phyloP scores from a whole-genome alignment of 2,113 vertebrate genomes.

The Nesoenas mayeri region DNA sequence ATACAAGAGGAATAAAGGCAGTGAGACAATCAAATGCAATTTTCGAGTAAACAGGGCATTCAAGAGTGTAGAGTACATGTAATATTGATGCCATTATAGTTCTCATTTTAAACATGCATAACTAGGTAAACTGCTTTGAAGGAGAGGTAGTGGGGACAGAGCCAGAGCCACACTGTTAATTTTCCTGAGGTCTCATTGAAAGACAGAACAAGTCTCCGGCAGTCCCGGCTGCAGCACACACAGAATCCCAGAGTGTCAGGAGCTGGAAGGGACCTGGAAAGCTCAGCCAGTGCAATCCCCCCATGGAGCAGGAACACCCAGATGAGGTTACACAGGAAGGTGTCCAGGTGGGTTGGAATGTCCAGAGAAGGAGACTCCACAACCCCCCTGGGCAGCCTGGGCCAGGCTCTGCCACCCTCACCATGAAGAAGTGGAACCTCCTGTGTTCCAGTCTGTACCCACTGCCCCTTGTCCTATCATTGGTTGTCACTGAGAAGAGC shows the following conservation, averaged over 20 bases:
- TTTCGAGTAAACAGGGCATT: background rate
- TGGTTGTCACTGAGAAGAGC: no score
- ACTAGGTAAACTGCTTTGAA: background rate
- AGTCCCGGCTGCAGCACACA: background rate
- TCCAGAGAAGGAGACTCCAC: no score
- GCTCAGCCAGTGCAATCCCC: no score
- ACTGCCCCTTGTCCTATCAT: no score
- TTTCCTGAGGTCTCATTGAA: background rate
- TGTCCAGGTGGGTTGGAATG: no score
- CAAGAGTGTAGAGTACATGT: background rate
- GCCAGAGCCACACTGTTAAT: background rate
- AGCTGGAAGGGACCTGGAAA: no score
- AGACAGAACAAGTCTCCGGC: background rate
- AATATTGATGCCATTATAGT: background rate
- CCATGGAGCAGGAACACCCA: no score
- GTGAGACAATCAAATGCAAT: background rate
- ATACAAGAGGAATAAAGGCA: background rate
- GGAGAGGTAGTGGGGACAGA: background rate
- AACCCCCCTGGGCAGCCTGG: no score
- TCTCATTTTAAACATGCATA: background rate
- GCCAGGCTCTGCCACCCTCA: no score
- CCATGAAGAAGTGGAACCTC: no score
- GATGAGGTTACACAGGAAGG: no score
- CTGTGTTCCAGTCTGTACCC: no score
- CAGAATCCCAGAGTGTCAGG: background rate